Evolutionary conservation across 35 echinoderm and acorn worm genomes (phyloP), one percentile per base, ranked within the genome.

Genomic region (Patiria miniata): DNA sequence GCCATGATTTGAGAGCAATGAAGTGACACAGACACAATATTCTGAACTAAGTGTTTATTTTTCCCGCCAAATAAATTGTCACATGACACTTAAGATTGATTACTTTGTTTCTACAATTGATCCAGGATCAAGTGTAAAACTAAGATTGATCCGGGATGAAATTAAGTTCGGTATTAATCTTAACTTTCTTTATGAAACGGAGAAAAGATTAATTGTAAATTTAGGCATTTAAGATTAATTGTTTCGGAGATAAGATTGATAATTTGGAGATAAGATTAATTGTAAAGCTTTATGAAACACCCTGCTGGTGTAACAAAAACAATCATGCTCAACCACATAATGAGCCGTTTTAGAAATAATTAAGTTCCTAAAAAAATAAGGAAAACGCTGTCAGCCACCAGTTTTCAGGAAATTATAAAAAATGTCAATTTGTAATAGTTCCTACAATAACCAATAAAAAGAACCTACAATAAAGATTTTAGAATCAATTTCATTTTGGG

Each of bases 91-190:
- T 56, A 56, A 56, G 53, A 56, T 56, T 56, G n/a, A 56, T 56
- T 56, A n/a, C n/a, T n/a, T 56, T 56, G n/a, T n/a, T 56, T n/a
- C 53, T 56, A 56, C 53, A 56, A 56, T 56, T 56, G 53, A 56
- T 56, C 53, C n/a, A 56, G 53, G 53, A 56, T n/a, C 53, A 56
- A 17, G 53, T 56, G 53, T 56, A 3, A 56, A n/a, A n/a, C 53
- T n/a, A 56, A 56, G 53, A 56, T 56, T 56, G 53, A 56, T 56
- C n/a, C 53, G n/a, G 53, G n/a, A n/a, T 56, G 53, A 56, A 56
- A 56, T 56, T 56, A 56, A 57, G 54, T 57, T n/a, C 22, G 54
- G 22, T 8, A 57, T 57, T 57, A n/a, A 57, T 57, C 54, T 57
- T 57, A 57, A 57, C 54, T 57, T 57, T 57, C 0, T 57, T 57